These are phyloP conservation scores for Periophthalmus modestus DNA, from an alignment of 2,113 vertebrate genomes.

Conservation along the genomic window DNA sequence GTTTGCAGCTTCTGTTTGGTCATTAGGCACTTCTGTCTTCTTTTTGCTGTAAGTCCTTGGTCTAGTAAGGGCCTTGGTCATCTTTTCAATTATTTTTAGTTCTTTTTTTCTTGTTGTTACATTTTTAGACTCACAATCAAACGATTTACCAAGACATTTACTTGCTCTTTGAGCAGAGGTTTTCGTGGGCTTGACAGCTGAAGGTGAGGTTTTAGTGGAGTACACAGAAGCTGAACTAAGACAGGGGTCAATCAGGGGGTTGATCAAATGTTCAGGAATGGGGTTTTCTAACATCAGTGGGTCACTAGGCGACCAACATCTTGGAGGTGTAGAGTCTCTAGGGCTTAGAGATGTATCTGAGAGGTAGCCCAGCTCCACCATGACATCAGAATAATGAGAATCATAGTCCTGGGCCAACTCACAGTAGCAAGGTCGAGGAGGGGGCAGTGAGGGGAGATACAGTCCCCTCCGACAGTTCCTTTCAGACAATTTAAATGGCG, in stretches of 20 bases:
- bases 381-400: constrained; percentile 88
- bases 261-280: constrained; percentile 78
- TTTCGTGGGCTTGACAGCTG: constrained; percentile 80
- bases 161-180: constrained; percentile 74
- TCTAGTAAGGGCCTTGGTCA: constrained; percentile 30
- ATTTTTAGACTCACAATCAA: constrained; percentile 73
- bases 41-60: constrained; percentile 59
- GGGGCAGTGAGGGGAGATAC: constrained; percentile 77
- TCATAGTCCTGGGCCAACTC: constrained; percentile 88
- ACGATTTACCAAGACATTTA: constrained; percentile 69
- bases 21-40: constrained; percentile 55
- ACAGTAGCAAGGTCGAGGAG: constrained; percentile 86
- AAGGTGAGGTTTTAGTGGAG: constrained; percentile 71
- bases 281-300: constrained; percentile 81
- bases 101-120: constrained; percentile 80
- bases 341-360: constrained; percentile 92
- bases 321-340: constrained; percentile 88
- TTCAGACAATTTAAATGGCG: constrained; percentile 53
- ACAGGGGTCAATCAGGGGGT: constrained; percentile 80
- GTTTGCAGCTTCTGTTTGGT: constrained; percentile 56
- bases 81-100: constrained; percentile 46
- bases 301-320: constrained; percentile 97
- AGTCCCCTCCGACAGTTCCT: constrained; percentile 65
- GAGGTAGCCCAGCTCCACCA: constrained; percentile 95
- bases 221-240: constrained; percentile 64